Evolutionary conservation across 2,113 vertebrate genomes (phyloP).

Genomic region (Rhinopomastus cyanomelas): DNA sequence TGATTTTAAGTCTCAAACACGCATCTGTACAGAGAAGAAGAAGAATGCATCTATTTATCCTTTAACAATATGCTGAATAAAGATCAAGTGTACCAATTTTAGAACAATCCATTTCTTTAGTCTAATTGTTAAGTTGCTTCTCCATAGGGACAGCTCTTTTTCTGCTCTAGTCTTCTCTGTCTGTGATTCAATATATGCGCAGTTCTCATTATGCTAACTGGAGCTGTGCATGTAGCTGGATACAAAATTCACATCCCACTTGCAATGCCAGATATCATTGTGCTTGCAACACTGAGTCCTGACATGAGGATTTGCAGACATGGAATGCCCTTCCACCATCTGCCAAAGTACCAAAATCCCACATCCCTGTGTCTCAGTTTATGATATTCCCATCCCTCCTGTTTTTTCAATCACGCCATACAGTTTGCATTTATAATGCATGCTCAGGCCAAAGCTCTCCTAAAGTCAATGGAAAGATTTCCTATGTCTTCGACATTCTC

Average conservation of each 20-base stretch:
- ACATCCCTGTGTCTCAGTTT: not conserved
- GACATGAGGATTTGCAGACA: not conserved
- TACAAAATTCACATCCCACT: conserved; percentile 1
- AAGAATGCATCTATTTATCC: conserved; percentile 20
- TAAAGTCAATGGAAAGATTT: conserved; percentile 8
- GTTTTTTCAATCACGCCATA: not conserved
- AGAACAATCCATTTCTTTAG: conserved; percentile 10
- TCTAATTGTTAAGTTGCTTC: conserved; percentile 37
- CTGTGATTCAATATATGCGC: conserved; percentile 6
- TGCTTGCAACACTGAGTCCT: not conserved
- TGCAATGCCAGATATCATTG: not conserved
- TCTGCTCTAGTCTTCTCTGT: not conserved
- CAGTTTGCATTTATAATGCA: not conserved
- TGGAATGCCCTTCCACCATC: not conserved
- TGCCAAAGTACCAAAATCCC: not conserved
- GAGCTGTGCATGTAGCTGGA: not conserved
- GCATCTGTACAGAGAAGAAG: not conserved
- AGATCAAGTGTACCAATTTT: conserved; percentile 32
- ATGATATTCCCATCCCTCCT: not conserved
- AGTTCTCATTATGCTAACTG: conserved; percentile 21
- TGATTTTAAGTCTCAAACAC: not conserved
- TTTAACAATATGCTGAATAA: conserved; percentile 21
- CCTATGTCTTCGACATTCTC: not conserved
- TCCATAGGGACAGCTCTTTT: conserved; percentile 21
- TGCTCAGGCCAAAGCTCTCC: not conserved